phyloP scores from a whole-genome alignment of 2,888 invertebrate species.

The Kryphioiulus occultus region DNA sequence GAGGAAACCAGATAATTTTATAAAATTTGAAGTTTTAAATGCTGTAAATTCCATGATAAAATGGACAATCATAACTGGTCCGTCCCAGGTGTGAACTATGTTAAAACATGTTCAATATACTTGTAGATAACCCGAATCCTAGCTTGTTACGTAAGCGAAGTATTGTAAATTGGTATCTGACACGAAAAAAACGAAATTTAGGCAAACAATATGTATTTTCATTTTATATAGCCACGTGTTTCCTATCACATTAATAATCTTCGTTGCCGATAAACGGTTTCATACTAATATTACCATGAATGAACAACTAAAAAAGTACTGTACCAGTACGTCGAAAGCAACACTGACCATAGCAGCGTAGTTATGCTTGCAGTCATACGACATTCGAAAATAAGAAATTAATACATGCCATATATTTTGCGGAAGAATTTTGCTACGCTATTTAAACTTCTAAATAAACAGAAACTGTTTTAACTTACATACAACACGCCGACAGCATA shows the following conservation, averaged over 20 bases:
- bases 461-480: background rate
- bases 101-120: background rate
- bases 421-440: background rate
- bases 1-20: no score
- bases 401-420: background rate
- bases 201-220: background rate
- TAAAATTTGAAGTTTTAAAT: no score
- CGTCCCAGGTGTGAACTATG: background rate
- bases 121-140: background rate
- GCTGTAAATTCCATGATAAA: no score
- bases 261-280: background rate
- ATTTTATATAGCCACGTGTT: background rate
- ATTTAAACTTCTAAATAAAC: background rate
- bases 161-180: no score
- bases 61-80: no score
- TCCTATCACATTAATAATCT: background rate
- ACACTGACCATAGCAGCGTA: background rate
- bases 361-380: background rate
- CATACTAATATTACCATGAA: background rate
- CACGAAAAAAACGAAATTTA: no score
- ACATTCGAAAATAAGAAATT: background rate
- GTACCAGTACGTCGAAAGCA: background rate
- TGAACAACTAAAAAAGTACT: background rate
- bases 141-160: background rate
- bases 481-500: background rate